Base-by-base conservation (phyloP, 2,888 invertebrate genomes). In the Pheosia gnoma region DNA sequence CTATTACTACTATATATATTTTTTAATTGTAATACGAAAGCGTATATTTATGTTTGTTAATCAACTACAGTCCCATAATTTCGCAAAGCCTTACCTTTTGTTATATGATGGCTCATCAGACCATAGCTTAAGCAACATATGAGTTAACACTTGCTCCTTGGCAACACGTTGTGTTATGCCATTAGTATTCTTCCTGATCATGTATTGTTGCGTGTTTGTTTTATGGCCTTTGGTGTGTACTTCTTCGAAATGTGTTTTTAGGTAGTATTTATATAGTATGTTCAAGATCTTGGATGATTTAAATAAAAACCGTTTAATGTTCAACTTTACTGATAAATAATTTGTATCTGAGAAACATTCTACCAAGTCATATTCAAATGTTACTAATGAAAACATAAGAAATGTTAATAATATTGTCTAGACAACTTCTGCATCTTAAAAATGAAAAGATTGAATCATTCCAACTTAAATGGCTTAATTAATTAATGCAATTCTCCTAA, bases 401-500 rank as follows among this genome's bases (percentile, higher is more conserved):
- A 5, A 47, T 47, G 47, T 47, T n/a, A 47, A 47, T 47, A n/a
- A 47, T n/a, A 47, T 5, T 0, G 41, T 7, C 47, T 5, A 47
- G 51, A 51, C 51, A 51, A 25, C 25, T 25, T 25, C 51, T 25
- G 51, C 25, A 25, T 51, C 25, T 13, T 4, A 47, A n/a, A 47
- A 47, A 11, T 47, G 8, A 47, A 47, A 4, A n/a, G 11, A 47
- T 47, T 11, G 11, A 47, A 47, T n/a, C 11, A 47, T 47, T 47
- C 11, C 47, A 47, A 47, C 47, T n/a, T 11, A n/a, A 51, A 51
- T 51, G 51, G 25, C 51, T 51, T 51, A 51, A 51, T 51, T 51
- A 47, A 47, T 47, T 47, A 47, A 51, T 51, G 51, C 25, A 13
- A 51, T 25, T 51, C 51, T 51, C 13, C 25, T 25, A 51, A 51